A percentile compares a stretch with the other conserved stretches of the same genome.
phyloP scores from a whole-genome alignment of 2,797 vertebrate genomes.

The Lacerta viridis region DNA sequence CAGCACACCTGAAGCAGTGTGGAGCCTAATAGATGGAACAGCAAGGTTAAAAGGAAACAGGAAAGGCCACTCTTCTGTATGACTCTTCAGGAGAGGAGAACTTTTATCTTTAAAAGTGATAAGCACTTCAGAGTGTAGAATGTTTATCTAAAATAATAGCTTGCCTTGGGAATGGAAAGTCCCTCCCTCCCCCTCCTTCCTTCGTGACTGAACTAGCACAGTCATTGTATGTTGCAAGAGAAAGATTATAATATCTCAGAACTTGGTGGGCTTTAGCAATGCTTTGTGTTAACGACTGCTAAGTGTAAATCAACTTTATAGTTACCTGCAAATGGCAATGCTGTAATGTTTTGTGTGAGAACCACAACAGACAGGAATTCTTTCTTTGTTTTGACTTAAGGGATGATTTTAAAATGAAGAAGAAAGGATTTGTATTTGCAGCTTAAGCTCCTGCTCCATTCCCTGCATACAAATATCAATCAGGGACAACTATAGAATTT shows the following conservation, averaged over 20 bases:
- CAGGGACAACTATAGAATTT: slow-evolving; percentile 22
- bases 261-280: slow-evolving; percentile 5
- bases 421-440: slow-evolving; percentile 25
- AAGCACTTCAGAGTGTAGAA: not conserved
- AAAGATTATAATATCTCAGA: slow-evolving; percentile 41
- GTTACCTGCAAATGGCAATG: slow-evolving; percentile 18
- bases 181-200: not conserved
- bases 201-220: not conserved
- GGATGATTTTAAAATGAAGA: slow-evolving; percentile 10
- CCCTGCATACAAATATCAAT: not conserved
- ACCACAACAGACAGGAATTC: not conserved
- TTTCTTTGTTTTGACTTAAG: slow-evolving; percentile 15
- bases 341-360: slow-evolving; percentile 9
- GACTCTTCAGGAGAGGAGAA: not conserved
- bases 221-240: not conserved
- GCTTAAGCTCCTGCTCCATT: not conserved
- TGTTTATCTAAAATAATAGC: slow-evolving; percentile 24
- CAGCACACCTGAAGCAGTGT: not conserved
- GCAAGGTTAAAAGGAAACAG: slow-evolving; percentile 20
- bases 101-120: slow-evolving; percentile 14
- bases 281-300: slow-evolving; percentile 13
- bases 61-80: not conserved
- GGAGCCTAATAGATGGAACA: not conserved
- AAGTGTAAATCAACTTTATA: slow-evolving; percentile 46
- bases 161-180: not conserved